Percentiles rank a stretch among this genome's conserved stretches.
Evolutionary conservation across 2,113 vertebrate genomes (phyloP).

Genomic region (Pluvialis apricaria): DNA sequence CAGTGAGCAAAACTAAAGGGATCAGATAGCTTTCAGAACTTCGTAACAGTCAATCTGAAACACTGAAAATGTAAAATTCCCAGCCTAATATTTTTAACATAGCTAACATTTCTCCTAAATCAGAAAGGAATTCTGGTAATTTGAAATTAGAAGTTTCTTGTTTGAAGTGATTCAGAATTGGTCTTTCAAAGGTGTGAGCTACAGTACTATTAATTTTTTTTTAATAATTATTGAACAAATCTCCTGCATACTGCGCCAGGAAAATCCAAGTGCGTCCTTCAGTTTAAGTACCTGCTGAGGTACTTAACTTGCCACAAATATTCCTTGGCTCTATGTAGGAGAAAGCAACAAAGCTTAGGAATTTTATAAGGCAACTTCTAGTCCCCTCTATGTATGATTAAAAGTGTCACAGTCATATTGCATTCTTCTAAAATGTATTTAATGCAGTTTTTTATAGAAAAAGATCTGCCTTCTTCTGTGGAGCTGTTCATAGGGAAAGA

Average conservation of each 20-base stretch:
- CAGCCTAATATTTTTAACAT: background rate
- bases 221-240: background rate
- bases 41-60: background rate
- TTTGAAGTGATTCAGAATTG: background rate
- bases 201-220: background rate
- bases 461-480: background rate
- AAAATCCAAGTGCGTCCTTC: background rate
- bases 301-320: background rate
- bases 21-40: background rate
- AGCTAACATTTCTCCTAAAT: background rate
- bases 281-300: background rate
- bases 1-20: background rate
- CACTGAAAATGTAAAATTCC: background rate
- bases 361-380: background rate
- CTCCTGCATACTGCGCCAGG: background rate
- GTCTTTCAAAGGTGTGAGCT: background rate
- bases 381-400: background rate
- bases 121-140: background rate
- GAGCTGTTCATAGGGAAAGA: background rate
- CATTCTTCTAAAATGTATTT: background rate
- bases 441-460: background rate
- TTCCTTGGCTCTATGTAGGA: background rate
- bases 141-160: background rate
- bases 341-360: background rate
- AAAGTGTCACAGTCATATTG: background rate